A percentile compares a stretch with the other conserved stretches of the same genome.
phyloP scores from a whole-genome alignment of 2,113 vertebrate species.

The Paratilapia polleni region DNA sequence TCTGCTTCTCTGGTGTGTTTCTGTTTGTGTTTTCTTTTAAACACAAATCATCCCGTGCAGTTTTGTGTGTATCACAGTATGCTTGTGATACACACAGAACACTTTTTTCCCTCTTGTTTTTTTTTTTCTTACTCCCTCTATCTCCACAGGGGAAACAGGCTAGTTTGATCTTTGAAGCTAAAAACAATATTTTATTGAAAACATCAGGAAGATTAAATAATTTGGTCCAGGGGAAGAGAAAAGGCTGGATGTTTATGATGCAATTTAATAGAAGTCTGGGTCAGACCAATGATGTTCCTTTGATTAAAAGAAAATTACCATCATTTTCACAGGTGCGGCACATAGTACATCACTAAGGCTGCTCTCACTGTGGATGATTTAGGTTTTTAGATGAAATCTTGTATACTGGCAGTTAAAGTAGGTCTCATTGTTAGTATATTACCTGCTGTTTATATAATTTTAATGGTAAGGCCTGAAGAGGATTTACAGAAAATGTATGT shows the following conservation, averaged over 20 bases:
- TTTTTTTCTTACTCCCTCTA: conserved; percentile 1
- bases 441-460: background rate
- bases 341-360: background rate
- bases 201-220: conserved; percentile 54
- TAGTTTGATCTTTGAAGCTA: conserved; percentile 58
- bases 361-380: background rate
- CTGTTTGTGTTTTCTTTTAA: conserved; percentile 45
- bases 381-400: background rate
- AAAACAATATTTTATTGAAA: conserved; percentile 66
- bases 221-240: conserved; percentile 25
- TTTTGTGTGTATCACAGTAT: conserved; percentile 31
- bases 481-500: background rate
- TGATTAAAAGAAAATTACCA: conserved; percentile 7
- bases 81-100: conserved; percentile 48
- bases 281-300: conserved; percentile 10
- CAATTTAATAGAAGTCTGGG: conserved; percentile 37
- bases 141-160: conserved; percentile 31
- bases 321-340: background rate
- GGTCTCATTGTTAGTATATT: background rate
- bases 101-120: background rate
- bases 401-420: background rate
- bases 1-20: conserved; percentile 44
- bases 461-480: background rate
- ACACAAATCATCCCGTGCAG: conserved; percentile 19
- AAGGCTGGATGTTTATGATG: conserved; percentile 47